Evolutionary conservation across 2,113 vertebrate genomes (phyloP), one percentile per base, ranked within the genome.

Genomic region (Centrocercus urophasianus): DNA sequence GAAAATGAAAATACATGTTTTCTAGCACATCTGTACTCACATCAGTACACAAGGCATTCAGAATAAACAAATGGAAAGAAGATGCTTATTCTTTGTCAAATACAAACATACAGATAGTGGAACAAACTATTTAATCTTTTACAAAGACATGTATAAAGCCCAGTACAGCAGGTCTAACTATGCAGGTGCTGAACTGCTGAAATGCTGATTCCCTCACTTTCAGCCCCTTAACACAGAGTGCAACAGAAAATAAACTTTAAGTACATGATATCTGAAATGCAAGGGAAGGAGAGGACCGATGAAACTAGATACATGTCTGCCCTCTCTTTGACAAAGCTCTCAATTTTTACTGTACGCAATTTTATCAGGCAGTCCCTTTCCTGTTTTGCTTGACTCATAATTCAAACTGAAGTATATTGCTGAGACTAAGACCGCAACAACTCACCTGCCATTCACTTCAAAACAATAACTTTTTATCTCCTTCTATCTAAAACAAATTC

Each of bases 71-170:
- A 74, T 24, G 72, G 25, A 50, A 80, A 74, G 8, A 2, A 7
- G 15, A 40, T 30, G 10, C 8, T 73, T 70, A 38, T n/a, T 11
- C 50, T 69, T 48, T 54, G 70, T 78, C 38, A 48, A 70, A 66
- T 22, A 54, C 5, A 56, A 3, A 59, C 14, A 43, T 2, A 7
- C 10, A 83, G 54, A 70, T 38, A 56, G 45, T 52, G 14, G 28
- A 64, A 88, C 7, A 77, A 82, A 59, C 4, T 2, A 19, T 42
- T 61, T n/a, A 5, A 11, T 48, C 66, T 74, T 74, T 56, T 22
- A 19, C 67, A 86, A 59, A 2, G 0, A 45, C 13, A 2, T 6
- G 4, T 59, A 8, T 25, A 59, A 70, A 34, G 11, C 8, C 17
- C 34, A 17, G 13, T 52, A 64, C 36, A 88, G 65, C 20, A 57